Conservation (phyloP, 2,888 invertebrate genomes). For the Nemotelus nigrinus region DNA sequence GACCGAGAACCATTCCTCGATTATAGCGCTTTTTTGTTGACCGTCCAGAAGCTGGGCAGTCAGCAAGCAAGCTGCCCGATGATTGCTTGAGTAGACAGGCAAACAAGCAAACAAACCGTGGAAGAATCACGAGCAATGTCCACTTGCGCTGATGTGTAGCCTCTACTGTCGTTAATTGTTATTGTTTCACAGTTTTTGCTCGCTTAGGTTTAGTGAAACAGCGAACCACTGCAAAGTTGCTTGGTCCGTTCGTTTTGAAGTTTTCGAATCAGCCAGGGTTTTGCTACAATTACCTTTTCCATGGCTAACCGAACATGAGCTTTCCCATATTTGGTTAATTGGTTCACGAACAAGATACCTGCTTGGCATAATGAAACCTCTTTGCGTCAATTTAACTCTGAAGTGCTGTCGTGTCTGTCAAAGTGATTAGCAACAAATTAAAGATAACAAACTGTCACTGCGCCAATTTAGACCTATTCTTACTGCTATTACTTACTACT, state of each 20-base stretch:
- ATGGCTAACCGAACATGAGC: not conserved
- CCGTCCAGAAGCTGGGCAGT: not conserved
- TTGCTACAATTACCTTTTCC: not conserved
- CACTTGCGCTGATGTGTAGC: not conserved
- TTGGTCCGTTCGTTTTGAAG: no score
- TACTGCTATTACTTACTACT: no score
- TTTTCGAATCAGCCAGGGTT: not conserved
- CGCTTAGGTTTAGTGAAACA: not conserved
- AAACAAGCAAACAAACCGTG: conserved; percentile 8
- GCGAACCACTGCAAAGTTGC: no score
- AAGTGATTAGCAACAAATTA: not conserved
- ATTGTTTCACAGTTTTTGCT: conserved; percentile 13
- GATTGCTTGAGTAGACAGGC: conserved; percentile 14
- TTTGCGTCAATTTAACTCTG: conserved; percentile 1
- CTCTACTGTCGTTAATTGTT: conserved; percentile 10
- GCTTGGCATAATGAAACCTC: conserved; percentile 4
- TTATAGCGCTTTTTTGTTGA: conserved; percentile 9
- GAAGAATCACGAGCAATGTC: conserved; percentile 1
- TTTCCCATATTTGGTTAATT: conserved; percentile 22
- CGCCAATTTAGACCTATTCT: no score
- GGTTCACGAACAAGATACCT: conserved; percentile 11
- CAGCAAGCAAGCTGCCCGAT: not conserved
- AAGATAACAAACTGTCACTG: no score
- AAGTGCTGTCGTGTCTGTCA: not conserved
- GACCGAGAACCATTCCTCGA: conserved; percentile 24